phyloP scores from a whole-genome alignment of 2,888 invertebrate genomes.

The Sesamia inferens region DNA sequence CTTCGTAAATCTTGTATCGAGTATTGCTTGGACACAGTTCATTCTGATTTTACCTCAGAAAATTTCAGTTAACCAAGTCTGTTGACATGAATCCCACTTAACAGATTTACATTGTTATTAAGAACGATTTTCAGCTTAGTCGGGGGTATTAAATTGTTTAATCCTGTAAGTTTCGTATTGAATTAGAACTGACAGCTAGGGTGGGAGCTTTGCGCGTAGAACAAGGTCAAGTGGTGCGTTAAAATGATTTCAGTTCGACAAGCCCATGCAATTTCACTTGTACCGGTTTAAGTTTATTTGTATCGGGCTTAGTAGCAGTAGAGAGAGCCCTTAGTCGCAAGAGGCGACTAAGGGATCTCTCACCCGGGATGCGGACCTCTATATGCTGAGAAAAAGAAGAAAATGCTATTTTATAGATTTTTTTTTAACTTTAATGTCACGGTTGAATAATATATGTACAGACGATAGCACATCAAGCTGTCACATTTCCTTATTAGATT shows the following conservation, averaged over 20 bases:
- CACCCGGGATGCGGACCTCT: no score
- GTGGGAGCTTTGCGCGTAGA: not conserved
- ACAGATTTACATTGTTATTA: slow-evolving; percentile 20
- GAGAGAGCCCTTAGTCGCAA: no score
- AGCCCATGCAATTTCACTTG: not conserved
- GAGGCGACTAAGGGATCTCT: no score
- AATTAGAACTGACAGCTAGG: not conserved
- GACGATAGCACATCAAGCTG: no score
- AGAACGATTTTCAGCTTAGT: slow-evolving; percentile 23
- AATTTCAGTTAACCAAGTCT: slow-evolving; percentile 38
- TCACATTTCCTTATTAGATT: no score
- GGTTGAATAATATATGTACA: no score
- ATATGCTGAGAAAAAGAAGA: no score
- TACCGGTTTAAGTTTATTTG: no score
- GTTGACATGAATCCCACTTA: slow-evolving; percentile 27
- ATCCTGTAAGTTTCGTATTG: not conserved
- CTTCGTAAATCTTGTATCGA: slow-evolving; percentile 37
- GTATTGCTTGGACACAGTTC: slow-evolving; percentile 39
- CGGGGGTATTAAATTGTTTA: not conserved
- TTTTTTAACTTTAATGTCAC: no score
- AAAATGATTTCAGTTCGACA: not conserved
- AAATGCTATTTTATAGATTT: no score
- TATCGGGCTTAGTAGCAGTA: no score
- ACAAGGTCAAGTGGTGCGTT: not conserved
- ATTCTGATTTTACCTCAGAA: slow-evolving; percentile 35